phyloP scores from a whole-genome alignment of 1,140 invertebrate genomes.

The Cherax quadricarinatus region DNA sequence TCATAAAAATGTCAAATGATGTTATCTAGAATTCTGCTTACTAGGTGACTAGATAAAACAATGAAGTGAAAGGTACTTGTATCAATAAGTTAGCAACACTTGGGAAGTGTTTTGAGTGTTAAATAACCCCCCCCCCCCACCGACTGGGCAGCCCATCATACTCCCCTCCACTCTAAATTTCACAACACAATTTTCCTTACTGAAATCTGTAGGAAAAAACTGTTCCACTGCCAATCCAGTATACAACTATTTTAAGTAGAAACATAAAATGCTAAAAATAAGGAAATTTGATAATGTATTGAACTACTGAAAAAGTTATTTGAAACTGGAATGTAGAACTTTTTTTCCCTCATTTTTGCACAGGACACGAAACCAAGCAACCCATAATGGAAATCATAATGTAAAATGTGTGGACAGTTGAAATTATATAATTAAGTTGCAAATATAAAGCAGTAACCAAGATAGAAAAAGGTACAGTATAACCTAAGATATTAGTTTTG shows the following conservation, averaged over 20 bases:
- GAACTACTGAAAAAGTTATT: neutral
- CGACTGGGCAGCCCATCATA: neutral
- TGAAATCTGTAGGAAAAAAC: neutral
- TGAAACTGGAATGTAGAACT: slow-evolving; percentile 2
- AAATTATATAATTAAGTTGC: slow-evolving; percentile 23
- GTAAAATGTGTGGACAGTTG: slow-evolving; percentile 35
- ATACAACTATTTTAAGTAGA: neutral
- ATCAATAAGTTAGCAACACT: neutral
- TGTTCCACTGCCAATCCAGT: neutral
- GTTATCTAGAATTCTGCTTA: neutral
- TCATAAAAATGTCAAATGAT: neutral
- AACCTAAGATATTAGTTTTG: slow-evolving; percentile 32
- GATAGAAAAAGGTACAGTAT: neutral
- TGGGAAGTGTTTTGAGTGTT: neutral
- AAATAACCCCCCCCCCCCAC: too few species aligned
- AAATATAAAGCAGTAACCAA: slow-evolving; percentile 39
- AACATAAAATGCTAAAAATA: too few species aligned
- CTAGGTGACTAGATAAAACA: neutral
- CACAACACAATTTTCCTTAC: slow-evolving; percentile 9
- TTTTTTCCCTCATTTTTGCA: slow-evolving; percentile 41
- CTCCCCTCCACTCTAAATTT: neutral
- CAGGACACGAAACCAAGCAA: slow-evolving; percentile 65
- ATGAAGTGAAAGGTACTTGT: neutral
- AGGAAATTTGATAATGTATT: neutral
- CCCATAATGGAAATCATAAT: slow-evolving; percentile 39